Evolutionary conservation across 2,797 vertebrate genomes (phyloP), one percentile per base, ranked within the genome.

Genomic region (Peromyscus aztecus): DNA sequence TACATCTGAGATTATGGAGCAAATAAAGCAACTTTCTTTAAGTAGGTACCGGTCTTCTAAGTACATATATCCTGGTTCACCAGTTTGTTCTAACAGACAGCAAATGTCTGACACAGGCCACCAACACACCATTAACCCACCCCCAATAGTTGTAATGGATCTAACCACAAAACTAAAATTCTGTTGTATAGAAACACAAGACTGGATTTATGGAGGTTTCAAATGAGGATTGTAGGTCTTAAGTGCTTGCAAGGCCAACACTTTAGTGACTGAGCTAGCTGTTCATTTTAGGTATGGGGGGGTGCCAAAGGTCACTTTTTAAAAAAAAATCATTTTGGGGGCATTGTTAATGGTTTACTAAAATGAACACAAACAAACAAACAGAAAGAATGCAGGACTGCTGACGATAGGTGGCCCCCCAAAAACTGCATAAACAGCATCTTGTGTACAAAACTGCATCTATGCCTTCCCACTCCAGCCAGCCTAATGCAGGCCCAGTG

Each of bases 41-140:
- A 49, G 43, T 43, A 84, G 76, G 37, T 67, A 77, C 21, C 9
- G 40, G 52, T 84, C 83, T 77, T 78, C 93, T 31, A 12, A 52
- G 76, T 34, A 80, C 3, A 87, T 6, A 94, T 89, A 34, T 92
- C 40, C 57, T 78, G 67, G 80, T 73, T 92, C 52, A 27, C 59
- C 10, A 59, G 43, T 71, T 86, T 71, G 59, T 89, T 93, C 43
- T 75, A 55, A 82, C 16, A 86, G 71, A 94, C 1, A 89, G 52
- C 81, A 91, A 69, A 75, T 78, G 34, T 94, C 57, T 67, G 19
- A 95, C 24, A 83, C 46, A 94, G 89, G n/a, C 75, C 87, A 78
- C 69, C 76, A 95, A 89, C n/a, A 24, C 24, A 83, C 16, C 12
- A 73, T 78, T 67, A 90, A 86, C 34, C 29, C 49, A 67, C 49